Percentiles rank a stretch among this genome's conserved stretches.
Evolutionary conservation across 2,797 vertebrate species (phyloP).

Genomic region (Rhincodon typus): DNA sequence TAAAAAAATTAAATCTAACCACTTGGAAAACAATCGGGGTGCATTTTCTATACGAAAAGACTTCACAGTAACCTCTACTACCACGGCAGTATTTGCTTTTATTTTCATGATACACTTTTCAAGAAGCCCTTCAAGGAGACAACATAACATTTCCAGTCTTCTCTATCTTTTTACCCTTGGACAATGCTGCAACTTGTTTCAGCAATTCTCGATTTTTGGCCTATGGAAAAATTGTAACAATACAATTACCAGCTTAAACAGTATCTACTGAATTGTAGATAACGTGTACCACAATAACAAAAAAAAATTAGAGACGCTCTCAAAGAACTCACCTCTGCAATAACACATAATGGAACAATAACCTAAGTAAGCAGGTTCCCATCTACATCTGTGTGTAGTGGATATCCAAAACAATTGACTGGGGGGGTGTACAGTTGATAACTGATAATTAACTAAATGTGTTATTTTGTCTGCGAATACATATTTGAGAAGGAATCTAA

Average conservation of each 20-base stretch:
- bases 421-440: not conserved
- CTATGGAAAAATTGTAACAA: slow-evolving; percentile 59
- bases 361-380: not conserved
- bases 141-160: slow-evolving; percentile 83
- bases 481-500: not conserved
- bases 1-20: slow-evolving; percentile 2
- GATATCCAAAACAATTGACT: not conserved
- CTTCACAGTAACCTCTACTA: slow-evolving; percentile 69
- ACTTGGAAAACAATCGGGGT: slow-evolving; percentile 14
- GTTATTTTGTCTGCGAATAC: not conserved
- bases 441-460: too few relatives aligned
- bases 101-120: slow-evolving; percentile 38
- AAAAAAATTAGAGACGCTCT: too few relatives aligned
- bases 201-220: slow-evolving; percentile 93
- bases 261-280: not conserved
- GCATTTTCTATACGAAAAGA: slow-evolving; percentile 48
- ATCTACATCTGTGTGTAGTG: not conserved
- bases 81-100: slow-evolving; percentile 52
- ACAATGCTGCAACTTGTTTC: slow-evolving; percentile 95
- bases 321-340: not conserved
- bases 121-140: slow-evolving; percentile 70
- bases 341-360: not conserved
- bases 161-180: slow-evolving; percentile 98
- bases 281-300: not conserved
- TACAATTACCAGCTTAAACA: slow-evolving; percentile 38